Percentiles rank a stretch among this genome's conserved stretches.
These are phyloP conservation scores for Drosophila parthenogenetica DNA, from an alignment of 2,888 invertebrate genomes.

Conservation along the genomic window DNA sequence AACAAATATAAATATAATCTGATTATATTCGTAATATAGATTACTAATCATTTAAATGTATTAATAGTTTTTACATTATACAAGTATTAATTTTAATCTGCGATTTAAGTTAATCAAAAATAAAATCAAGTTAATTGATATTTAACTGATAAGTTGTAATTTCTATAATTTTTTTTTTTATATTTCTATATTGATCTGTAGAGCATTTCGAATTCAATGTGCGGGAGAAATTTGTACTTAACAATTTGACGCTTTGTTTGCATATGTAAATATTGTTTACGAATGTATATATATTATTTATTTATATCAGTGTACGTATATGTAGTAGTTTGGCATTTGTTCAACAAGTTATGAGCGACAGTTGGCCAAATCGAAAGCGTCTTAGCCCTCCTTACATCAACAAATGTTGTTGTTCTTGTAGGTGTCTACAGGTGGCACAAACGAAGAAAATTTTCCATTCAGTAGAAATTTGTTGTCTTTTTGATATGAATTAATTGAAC, in stretches of 20 bases:
- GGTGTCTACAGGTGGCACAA: constrained; percentile 42
- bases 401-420: constrained; percentile 13
- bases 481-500: constrained; percentile 5
- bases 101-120: not conserved
- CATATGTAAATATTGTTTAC: constrained; percentile 35
- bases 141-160: not conserved
- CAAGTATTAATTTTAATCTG: too few relatives aligned
- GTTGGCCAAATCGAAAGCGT: constrained; percentile 41
- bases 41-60: too few relatives aligned
- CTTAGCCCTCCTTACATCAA: constrained; percentile 20
- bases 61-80: too few relatives aligned
- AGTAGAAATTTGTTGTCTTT: constrained; percentile 12
- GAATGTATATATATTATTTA: constrained; percentile 23
- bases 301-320: constrained; percentile 17
- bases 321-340: constrained; percentile 49
- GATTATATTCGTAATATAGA: too few relatives aligned
- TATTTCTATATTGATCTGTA: constrained; percentile 3
- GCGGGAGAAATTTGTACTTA: constrained; percentile 3
- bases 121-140: not conserved
- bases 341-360: constrained; percentile 53
- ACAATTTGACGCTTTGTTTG: constrained; percentile 45
- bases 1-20: too few relatives aligned
- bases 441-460: constrained; percentile 33
- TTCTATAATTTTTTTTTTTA: not conserved
- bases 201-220: constrained; percentile 39